A percentile compares a stretch with the other conserved stretches of the same genome.
Evolutionary conservation across 2,797 vertebrate genomes (phyloP).

Genomic region (Valencia hispanica): DNA sequence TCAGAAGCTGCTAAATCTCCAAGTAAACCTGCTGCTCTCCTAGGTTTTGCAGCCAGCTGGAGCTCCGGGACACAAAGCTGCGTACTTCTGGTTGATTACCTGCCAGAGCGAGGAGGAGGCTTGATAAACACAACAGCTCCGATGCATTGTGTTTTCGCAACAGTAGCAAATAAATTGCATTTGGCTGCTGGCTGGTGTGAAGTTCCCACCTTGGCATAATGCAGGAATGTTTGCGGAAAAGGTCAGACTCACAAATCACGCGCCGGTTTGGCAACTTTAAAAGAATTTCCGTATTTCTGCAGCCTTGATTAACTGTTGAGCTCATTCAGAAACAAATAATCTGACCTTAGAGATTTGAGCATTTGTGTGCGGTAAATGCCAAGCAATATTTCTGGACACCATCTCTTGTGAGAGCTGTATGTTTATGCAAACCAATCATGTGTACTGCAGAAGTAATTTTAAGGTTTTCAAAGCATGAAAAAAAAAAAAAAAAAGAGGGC

Average conservation of each 20-base stretch:
- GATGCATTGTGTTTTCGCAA: slow-evolving; percentile 35
- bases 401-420: background rate
- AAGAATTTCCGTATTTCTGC: slow-evolving; percentile 13
- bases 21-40: slow-evolving; percentile 16
- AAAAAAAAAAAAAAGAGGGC: background rate
- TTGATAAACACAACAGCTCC: slow-evolving; percentile 24
- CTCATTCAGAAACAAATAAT: slow-evolving; percentile 11
- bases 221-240: slow-evolving; percentile 32
- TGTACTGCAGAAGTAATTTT: background rate
- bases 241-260: slow-evolving; percentile 35
- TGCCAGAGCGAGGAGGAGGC: slow-evolving; percentile 30
- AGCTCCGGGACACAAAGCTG: slow-evolving; percentile 15
- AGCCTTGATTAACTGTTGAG: slow-evolving; percentile 40
- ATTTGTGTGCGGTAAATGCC: background rate
- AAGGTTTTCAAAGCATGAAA: background rate
- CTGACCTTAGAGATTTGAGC: slow-evolving; percentile 16
- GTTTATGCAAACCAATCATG: background rate
- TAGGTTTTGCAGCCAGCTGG: slow-evolving; percentile 14
- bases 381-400: background rate
- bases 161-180: slow-evolving; percentile 20
- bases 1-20: slow-evolving; percentile 24
- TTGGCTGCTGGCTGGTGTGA: slow-evolving; percentile 37
- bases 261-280: slow-evolving; percentile 19
- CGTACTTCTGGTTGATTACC: slow-evolving; percentile 29
- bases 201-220: slow-evolving; percentile 5